Evolutionary conservation across 2,113 vertebrate species (phyloP), one percentile per base, ranked within the genome.

Genomic region (Podarcis raffonei): DNA sequence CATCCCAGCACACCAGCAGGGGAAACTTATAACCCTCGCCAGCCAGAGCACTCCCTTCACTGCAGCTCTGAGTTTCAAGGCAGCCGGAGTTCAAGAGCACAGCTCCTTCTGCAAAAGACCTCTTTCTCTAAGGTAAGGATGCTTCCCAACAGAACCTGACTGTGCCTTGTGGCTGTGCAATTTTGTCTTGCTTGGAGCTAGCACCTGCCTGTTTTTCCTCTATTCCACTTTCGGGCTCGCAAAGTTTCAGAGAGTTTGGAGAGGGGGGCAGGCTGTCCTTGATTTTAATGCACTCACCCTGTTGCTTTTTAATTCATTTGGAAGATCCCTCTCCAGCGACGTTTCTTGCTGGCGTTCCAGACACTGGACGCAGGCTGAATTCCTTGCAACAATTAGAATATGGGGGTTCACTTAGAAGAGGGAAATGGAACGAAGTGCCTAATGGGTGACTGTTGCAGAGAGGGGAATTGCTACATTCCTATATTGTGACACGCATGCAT

Each of bases 21-120:
- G 95, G 92, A 95, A 97, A 96, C 94, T 95, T 95, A 97, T 94
- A 95, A 97, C 95, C 91, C 92, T 93, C 71, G 3, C 57, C 92
- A 95, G 82, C 15, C 91, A 89, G 95, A 95, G 91, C 94, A 94
- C 94, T 95, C 95, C 95, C 91, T 90, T 94, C 95, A 94, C 89
- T 96, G 83, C 25, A 48, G 91, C 87, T 92, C 78, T 0, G 81
- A 0, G 1, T 92, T 91, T 92, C 91, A 1, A 81, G 92, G 86
- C 72, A 85, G 48, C 91, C 7, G 37, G 89, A 2, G 87, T 8
- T 2, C 89, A 85, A 87, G 86, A 35, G 15, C 72, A 89, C 39
- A 84, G 0, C 87, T 95, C 91, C 89, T 25, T 86, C 83, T 87
- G 79, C 92, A 89, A 9, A 22, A 89, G 91, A 0, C 72, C 3